Evolutionary conservation across 1,140 invertebrate species (phyloP).

Genomic region (Globodera rostochiensis): DNA sequence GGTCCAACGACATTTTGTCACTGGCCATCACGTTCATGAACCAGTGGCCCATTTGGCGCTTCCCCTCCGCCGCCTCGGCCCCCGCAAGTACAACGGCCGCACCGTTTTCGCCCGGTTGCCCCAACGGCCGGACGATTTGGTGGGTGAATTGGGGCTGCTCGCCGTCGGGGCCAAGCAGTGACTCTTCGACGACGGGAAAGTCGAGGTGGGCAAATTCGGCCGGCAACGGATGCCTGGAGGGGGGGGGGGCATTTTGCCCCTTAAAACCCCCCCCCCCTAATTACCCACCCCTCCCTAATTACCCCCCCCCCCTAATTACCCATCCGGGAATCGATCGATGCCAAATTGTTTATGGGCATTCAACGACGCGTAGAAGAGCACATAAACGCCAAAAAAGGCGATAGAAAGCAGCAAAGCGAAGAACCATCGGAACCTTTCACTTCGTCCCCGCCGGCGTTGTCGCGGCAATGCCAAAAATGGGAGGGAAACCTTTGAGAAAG

Average conservation of each 20-base stretch:
- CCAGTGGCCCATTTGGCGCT: constrained; percentile 45
- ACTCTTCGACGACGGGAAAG: constrained; percentile 21
- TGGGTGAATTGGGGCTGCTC: neutral
- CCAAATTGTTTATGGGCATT: constrained; percentile 1
- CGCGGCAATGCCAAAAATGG: neutral
- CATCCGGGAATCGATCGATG: constrained; percentile 25
- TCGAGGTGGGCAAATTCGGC: constrained; percentile 5
- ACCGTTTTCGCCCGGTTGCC: constrained; percentile 42
- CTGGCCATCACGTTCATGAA: constrained; percentile 54
- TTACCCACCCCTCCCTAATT: neutral
- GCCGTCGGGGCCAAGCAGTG: neutral
- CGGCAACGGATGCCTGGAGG: constrained; percentile 10
- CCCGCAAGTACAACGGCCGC: constrained; percentile 34
- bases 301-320: constrained; percentile 3
- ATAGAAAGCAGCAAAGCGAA: constrained; percentile 25
- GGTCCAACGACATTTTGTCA: constrained; percentile 52
- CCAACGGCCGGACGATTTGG: neutral
- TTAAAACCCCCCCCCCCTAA: neutral
- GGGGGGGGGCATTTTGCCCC: neutral
- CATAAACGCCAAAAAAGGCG: constrained; percentile 36
- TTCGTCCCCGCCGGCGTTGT: constrained; percentile 1
- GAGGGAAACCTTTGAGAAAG: neutral
- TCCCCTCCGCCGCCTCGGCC: constrained; percentile 31
- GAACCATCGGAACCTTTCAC: constrained; percentile 16
- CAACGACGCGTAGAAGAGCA: constrained; percentile 21